Conservation (phyloP, 2,888 invertebrate genomes). For the Trilocha varians region DNA sequence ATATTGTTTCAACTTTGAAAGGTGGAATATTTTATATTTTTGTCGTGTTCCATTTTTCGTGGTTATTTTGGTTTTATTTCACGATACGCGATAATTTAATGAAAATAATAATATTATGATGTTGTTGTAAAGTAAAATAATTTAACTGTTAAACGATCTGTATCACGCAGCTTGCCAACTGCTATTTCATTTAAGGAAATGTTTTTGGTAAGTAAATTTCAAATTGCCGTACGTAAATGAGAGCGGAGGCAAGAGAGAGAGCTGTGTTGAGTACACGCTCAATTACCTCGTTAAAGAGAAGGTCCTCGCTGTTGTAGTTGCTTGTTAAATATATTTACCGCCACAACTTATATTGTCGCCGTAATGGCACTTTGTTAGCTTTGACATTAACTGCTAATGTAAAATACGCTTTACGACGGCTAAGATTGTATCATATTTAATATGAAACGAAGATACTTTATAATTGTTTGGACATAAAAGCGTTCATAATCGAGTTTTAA, state of each 20-base stretch:
- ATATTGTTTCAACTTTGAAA: too few relatives aligned
- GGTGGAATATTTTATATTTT: too few relatives aligned
- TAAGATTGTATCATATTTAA: too few relatives aligned
- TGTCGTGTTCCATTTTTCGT: too few relatives aligned
- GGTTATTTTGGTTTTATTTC: too few relatives aligned
- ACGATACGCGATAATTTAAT: too few relatives aligned
- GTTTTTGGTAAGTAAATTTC: slow-evolving; percentile 16
- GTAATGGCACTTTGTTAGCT: slow-evolving; percentile 3
- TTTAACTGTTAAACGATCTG: slow-evolving; percentile 12
- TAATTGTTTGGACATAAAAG: too few relatives aligned
- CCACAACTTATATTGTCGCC: not conserved
- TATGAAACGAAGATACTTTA: too few relatives aligned
- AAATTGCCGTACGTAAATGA: slow-evolving; percentile 19
- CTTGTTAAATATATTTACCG: slow-evolving; percentile 3
- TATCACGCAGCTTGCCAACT: slow-evolving; percentile 15
- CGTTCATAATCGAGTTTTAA: too few relatives aligned
- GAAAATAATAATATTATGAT: too few relatives aligned
- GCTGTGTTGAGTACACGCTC: slow-evolving; percentile 28
- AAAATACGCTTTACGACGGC: too few relatives aligned
- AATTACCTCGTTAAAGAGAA: slow-evolving; percentile 30
- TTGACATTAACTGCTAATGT: not conserved
- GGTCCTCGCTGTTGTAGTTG: slow-evolving; percentile 16
- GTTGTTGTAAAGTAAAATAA: not conserved
- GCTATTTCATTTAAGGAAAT: slow-evolving; percentile 11
- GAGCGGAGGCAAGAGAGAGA: slow-evolving; percentile 11